Base-by-base conservation (phyloP, 2,888 invertebrate species). In the Dermolepida albohirtum region DNA sequence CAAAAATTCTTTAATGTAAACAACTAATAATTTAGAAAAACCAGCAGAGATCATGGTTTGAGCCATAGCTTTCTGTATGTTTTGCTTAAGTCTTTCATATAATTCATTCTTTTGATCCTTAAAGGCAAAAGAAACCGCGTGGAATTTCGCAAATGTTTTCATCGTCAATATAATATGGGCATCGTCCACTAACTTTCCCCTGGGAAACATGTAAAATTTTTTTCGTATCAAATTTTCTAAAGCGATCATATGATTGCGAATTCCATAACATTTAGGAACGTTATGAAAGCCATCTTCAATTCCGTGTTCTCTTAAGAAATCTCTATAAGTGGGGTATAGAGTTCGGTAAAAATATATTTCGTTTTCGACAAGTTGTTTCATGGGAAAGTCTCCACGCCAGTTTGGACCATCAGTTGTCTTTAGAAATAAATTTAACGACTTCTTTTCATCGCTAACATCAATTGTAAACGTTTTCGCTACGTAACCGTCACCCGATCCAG, bases 61-160 rank as follows among this genome's bases (percentile, higher is more conserved):
- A 8, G 29, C 17, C 16, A 47, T 16, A 6, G 14, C 34, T 10
- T 7, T 14, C 11, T 52, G 52, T 10, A 70, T 17, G 16, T 49
- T 64, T 12, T 55, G 39, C 8, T 17, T 49, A 0, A 80, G 49
- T 27, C 75, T 67, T 1, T 85, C 79, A 73, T 88, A 89, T 51
- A 82, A 79, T 5, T 85, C 76, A 0, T 87, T 86, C 1, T 86
- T 80, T 71, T 88, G 86, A 65, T 88, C 86, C 75, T 82, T 86
- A 77, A 89, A 85, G 0, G 89, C 88, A 63, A 89, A 84, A 0
- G 88, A 87, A 2, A 89, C 70, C 0, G 87, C 89, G 75, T 90
- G 89, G 67, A 85, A 88, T 72, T 88, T 83, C 0, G 83, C 84
- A 22, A 85, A 72, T 17, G 77, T 77, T 2, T 75, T 76, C 1